Evolutionary conservation across 64 coral and sea anemone genomes (phyloP).

Genomic region (Montipora capricornis): DNA sequence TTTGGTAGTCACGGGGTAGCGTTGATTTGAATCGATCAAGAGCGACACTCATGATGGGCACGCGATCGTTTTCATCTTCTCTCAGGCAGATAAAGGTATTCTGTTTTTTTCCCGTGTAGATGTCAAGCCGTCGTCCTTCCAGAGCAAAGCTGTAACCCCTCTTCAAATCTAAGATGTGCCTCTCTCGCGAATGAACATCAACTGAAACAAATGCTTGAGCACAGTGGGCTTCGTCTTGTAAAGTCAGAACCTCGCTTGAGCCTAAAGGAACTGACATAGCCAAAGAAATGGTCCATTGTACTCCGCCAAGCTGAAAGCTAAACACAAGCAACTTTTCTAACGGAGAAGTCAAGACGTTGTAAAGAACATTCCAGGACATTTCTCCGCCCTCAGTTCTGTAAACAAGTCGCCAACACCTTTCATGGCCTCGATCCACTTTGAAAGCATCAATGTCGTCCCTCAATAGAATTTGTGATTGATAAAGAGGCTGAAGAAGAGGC

Average conservation of each 20-base stretch:
- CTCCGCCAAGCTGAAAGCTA: constrained; percentile 63
- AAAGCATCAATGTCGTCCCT: constrained; percentile 64
- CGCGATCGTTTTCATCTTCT: constrained; percentile 61
- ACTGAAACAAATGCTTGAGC: constrained; percentile 54
- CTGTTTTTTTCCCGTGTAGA: constrained; percentile 81
- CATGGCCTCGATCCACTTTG: constrained; percentile 4
- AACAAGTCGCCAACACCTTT: constrained; percentile 45
- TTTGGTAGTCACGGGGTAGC: constrained; percentile 47
- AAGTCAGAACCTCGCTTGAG: constrained; percentile 40
- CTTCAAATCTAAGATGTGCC: constrained; percentile 53
- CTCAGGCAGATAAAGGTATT: constrained; percentile 77
- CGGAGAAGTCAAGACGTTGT: constrained; percentile 64
- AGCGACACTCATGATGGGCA: constrained; percentile 79
- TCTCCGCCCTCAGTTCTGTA: constrained; percentile 44
- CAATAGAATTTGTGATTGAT: constrained; percentile 76
- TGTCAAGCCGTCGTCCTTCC: constrained; percentile 72
- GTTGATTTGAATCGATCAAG: constrained; percentile 66
- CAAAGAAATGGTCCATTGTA: constrained; percentile 78
- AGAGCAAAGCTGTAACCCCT: constrained; percentile 63
- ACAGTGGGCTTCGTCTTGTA: constrained; percentile 44
- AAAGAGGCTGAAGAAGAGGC: constrained; percentile 63
- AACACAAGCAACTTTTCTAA: constrained; percentile 75
- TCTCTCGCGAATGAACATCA: constrained; percentile 26
- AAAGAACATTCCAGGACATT: constrained; percentile 71
- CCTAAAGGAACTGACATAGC: constrained; percentile 40